Percentiles rank a stretch among this genome's conserved stretches.
These are phyloP conservation scores for Halichoeres trimaculatus DNA, from an alignment of 2,113 vertebrate species.

Conservation along the genomic window DNA sequence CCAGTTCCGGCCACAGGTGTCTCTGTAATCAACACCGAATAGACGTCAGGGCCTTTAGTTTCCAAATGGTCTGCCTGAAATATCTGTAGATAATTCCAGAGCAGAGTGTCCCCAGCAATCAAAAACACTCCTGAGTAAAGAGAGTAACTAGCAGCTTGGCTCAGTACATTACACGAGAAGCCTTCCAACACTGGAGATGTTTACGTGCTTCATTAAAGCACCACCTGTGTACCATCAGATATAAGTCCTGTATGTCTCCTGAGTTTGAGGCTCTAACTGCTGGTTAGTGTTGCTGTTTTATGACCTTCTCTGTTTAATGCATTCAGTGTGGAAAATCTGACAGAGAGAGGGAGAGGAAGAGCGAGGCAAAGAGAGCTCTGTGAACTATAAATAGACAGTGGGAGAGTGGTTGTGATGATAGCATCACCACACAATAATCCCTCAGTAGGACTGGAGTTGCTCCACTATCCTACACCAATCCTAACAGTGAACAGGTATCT, in stretches of 20 bases:
- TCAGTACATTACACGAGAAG: too few relatives aligned
- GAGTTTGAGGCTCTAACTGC: constrained; percentile 26
- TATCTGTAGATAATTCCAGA: too few relatives aligned
- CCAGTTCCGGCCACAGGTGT: too few relatives aligned
- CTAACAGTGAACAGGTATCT: constrained; percentile 40
- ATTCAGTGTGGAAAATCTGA: constrained; percentile 66
- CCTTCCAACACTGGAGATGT: too few relatives aligned
- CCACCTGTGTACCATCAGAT: not conserved
- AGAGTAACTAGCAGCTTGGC: too few relatives aligned
- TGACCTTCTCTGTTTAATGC: constrained; percentile 54
- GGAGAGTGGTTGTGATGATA: constrained; percentile 72
- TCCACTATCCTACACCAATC: constrained; percentile 14
- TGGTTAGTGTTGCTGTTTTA: constrained; percentile 31
- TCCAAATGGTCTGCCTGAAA: too few relatives aligned
- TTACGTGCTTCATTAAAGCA: not conserved
- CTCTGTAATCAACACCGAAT: too few relatives aligned
- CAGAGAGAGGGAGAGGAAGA: constrained; percentile 23
- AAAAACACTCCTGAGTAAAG: too few relatives aligned
- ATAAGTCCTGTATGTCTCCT: constrained; percentile 28
- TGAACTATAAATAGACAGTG: constrained; percentile 74
- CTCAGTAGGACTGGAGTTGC: constrained; percentile 41
- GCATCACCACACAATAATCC: constrained; percentile 70
- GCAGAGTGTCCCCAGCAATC: too few relatives aligned
- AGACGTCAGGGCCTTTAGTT: not conserved
- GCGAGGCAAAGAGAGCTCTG: constrained; percentile 26